Conservation (phyloP, 2,797 vertebrate species). For the Microctenopoma steveboyesi region DNA sequence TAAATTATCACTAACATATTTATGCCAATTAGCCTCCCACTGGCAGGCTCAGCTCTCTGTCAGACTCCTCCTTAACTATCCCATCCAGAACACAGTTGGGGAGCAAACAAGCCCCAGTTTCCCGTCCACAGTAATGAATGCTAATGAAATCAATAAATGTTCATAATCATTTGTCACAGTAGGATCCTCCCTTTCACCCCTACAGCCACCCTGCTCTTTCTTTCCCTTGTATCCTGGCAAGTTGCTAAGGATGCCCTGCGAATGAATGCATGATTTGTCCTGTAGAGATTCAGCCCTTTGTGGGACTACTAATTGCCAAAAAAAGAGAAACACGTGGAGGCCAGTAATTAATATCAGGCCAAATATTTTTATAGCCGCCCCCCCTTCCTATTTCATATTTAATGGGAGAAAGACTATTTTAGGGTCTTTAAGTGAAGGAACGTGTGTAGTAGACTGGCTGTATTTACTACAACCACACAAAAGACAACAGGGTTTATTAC, state of each 20-base stretch:
- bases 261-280: constrained; percentile 73
- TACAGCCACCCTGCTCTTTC: constrained; percentile 41
- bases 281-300: constrained; percentile 70
- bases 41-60: constrained; percentile 51
- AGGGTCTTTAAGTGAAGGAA: constrained; percentile 12
- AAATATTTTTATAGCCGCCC: constrained; percentile 70
- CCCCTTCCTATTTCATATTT: constrained; percentile 43
- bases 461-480: constrained; percentile 43
- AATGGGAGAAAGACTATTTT: constrained; percentile 2
- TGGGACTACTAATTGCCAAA: constrained; percentile 74
- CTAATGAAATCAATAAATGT: constrained; percentile 85
- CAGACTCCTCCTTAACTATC: constrained; percentile 23
- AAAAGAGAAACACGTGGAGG: constrained; percentile 62
- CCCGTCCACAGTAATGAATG: constrained; percentile 71
- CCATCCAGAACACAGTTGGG: constrained; percentile 43
- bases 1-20: constrained; percentile 74
- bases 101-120: constrained; percentile 34
- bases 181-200: constrained; percentile 53
- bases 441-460: constrained; percentile 34
- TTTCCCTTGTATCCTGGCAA: constrained; percentile 53
- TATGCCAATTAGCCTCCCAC: constrained; percentile 76
- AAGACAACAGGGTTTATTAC: constrained; percentile 44
- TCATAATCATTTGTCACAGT: constrained; percentile 82
- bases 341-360: constrained; percentile 76
- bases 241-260: constrained; percentile 63